Conservation (phyloP, 2,888 invertebrate genomes). For the Biston stratarius region DNA sequence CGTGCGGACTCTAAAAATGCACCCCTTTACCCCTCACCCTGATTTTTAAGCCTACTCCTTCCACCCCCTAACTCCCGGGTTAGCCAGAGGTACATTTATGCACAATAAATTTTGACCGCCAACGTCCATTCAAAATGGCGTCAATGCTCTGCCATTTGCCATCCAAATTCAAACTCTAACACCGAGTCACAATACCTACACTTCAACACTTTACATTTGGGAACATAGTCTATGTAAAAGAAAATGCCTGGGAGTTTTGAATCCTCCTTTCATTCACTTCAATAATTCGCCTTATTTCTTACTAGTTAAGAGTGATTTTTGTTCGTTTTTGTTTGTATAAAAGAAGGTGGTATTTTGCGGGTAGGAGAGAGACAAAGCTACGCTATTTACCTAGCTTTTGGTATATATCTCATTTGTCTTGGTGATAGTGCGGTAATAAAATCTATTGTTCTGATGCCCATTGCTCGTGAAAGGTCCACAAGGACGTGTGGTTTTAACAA, state of each 20-base stretch:
- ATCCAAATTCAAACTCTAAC: conserved; percentile 58
- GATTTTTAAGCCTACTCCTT: conserved; percentile 85
- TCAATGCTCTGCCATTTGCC: conserved; percentile 54
- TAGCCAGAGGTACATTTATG: conserved; percentile 86
- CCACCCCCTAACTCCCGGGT: conserved; percentile 83
- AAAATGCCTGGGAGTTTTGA: conserved; percentile 76
- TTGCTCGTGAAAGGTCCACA: conserved; percentile 40
- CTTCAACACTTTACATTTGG: conserved; percentile 40
- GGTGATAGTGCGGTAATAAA: conserved; percentile 75
- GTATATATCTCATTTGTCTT: conserved; percentile 84
- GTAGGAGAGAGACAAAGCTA: conserved; percentile 68
- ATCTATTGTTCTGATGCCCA: conserved; percentile 65
- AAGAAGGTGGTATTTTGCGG: conserved; percentile 79
- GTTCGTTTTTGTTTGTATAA: conserved; percentile 60
- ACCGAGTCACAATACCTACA: conserved; percentile 38
- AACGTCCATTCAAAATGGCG: conserved; percentile 72
- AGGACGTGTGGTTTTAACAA: conserved; percentile 44
- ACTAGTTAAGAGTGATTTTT: conserved; percentile 59
- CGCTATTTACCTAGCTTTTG: conserved; percentile 76
- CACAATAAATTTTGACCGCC: conserved; percentile 86
- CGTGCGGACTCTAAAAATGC: conserved; percentile 84
- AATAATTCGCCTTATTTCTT: conserved; percentile 68
- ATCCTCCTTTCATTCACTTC: conserved; percentile 63
- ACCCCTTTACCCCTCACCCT: conserved; percentile 80
- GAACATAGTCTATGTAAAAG: conserved; percentile 76